These are phyloP conservation scores for Xiphophorus maculatus DNA, from an alignment of 2,113 vertebrate species.

Conservation along the genomic window DNA sequence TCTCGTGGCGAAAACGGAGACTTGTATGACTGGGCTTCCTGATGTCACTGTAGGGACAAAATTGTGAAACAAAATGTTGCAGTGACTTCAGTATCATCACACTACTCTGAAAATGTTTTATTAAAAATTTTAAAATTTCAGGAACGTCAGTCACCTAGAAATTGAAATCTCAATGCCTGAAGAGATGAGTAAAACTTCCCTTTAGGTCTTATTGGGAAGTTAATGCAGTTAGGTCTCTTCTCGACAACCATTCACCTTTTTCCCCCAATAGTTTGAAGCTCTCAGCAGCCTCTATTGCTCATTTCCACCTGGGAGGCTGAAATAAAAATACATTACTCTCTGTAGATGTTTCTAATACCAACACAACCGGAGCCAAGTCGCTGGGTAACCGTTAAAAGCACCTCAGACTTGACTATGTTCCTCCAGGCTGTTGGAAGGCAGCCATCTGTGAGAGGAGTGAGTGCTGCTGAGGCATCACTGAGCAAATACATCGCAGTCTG, in stretches of 20 bases:
- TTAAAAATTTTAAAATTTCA: too few species aligned
- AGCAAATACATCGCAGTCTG: constrained; percentile 75
- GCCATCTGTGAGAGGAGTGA: constrained; percentile 75
- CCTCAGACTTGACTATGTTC: constrained; percentile 60
- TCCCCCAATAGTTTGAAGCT: not conserved
- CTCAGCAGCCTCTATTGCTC: constrained; percentile 17
- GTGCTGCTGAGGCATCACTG: constrained; percentile 76
- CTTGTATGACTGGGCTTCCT: constrained; percentile 22
- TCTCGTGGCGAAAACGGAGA: constrained; percentile 17
- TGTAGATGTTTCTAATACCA: constrained; percentile 56
- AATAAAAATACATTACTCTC: constrained; percentile 38
- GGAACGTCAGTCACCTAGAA: not conserved
- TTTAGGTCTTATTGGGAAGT: not conserved
- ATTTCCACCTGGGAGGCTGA: constrained; percentile 14
- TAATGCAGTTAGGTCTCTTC: not conserved
- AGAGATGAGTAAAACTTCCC: not conserved
- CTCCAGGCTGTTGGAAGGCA: constrained; percentile 67
- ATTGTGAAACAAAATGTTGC: not conserved
- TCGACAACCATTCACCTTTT: constrained; percentile 2
- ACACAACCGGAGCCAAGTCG: constrained; percentile 60
- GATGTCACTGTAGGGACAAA: constrained; percentile 21
- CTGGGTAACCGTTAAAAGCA: constrained; percentile 65
- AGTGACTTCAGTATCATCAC: too few species aligned
- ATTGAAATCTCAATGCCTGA: not conserved
- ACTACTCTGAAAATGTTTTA: too few species aligned